Evolutionary conservation across 1,140 invertebrate genomes (phyloP).

Genomic region (Apis laboriosa): DNA sequence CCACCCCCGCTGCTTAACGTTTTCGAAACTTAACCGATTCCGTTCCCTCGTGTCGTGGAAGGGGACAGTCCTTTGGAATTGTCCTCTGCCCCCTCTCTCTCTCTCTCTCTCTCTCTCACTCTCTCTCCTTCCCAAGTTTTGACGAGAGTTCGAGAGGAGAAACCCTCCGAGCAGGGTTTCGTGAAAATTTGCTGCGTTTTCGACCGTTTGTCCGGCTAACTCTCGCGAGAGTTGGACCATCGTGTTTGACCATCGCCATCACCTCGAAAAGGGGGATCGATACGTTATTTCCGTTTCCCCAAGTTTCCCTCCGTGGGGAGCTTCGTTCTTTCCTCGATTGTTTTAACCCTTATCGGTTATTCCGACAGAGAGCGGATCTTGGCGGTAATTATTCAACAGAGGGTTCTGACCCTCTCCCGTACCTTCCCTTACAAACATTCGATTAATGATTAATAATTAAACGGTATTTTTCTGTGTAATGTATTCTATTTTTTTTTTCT

Average conservation of each 20-base stretch:
- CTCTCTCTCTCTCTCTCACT: no score
- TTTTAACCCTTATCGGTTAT: neutral
- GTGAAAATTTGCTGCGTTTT: conserved; percentile 37
- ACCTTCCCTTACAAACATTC: no score
- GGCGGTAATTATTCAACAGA: no score
- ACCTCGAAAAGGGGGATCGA: conserved; percentile 28
- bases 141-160: conserved; percentile 35
- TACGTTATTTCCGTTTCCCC: conserved; percentile 42
- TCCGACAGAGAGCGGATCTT: neutral
- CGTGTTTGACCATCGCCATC: conserved; percentile 27
- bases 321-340: neutral
- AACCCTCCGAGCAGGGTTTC: conserved; percentile 42
- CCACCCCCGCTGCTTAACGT: no score
- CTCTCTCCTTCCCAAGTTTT: conserved; percentile 29
- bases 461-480: no score
- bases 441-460: no score
- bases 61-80: conserved; percentile 12
- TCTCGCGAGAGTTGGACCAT: conserved; percentile 39
- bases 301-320: neutral
- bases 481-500: no score
- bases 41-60: conserved; percentile 43
- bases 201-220: conserved; percentile 44
- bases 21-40: conserved; percentile 4
- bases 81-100: no score
- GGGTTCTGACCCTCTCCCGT: no score